Base-by-base conservation (phyloP, 2,888 invertebrate genomes). In the Luffia ferchaultella region DNA sequence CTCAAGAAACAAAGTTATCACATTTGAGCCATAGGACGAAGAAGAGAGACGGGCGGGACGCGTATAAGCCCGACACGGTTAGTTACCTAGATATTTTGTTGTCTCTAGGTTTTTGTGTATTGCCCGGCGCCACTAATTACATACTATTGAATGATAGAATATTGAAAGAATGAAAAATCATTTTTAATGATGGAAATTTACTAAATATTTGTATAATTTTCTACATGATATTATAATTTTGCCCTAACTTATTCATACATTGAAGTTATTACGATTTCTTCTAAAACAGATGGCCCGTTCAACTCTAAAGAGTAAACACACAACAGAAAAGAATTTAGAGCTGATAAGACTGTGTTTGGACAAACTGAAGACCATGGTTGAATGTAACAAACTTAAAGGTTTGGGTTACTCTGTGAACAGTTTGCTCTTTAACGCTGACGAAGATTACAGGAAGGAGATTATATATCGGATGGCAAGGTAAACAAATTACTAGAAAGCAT, bases 211-310 rank as follows among this genome's bases (percentile, higher is more conserved):
- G n/a, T n/a, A n/a, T n/a, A n/a, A n/a, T 30, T 12, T 43, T 17
- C 20, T 16, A 20, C 20, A 20, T 47, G 5, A 43, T 45, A n/a
- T 48, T n/a, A 18, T 18, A 19, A 16, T 41, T 43, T 20, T 49
- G 5, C 1, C 16, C 30, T 12, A 7, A 7, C 30, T 30, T 3
- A 30, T 30, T 30, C 30, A 7, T 12, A 12, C 30, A n/a, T 30
- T 30, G 30, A 30, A 12, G 12, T 30, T 30, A 30, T 3, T 30
- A 30, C n/a, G n/a, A n/a, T n/a, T n/a, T n/a, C n/a, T n/a, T n/a
- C n/a, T n/a, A n/a, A n/a, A n/a, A n/a, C 54, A 82, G 80, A 58
- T 82, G 64, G 76, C 73, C 3, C 62, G 66, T n/a, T 60, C 59
- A 2, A 69, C 74, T 0, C 54, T 76, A 0, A 59, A 58, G 1